Conservation (phyloP, 2,113 vertebrate genomes). For the Elephas maximus region DNA sequence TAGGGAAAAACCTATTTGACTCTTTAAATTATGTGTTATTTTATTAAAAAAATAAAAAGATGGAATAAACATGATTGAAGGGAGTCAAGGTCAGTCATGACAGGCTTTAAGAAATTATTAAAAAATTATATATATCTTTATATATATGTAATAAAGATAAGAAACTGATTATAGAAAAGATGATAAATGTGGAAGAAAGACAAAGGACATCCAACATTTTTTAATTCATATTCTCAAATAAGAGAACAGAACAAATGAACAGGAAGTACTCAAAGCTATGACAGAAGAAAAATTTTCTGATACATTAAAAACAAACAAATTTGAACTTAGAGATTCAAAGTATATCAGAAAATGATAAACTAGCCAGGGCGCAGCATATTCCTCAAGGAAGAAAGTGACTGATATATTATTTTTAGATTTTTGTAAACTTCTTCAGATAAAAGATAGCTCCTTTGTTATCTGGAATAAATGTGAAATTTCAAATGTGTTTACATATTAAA, state of each 20-base stretch:
- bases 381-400: not conserved
- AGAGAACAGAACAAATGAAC: not conserved
- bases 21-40: not conserved
- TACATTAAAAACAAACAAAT: not conserved
- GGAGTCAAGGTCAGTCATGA: not conserved
- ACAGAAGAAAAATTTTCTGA: not conserved
- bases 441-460: not conserved
- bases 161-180: not conserved
- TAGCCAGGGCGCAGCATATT: too few relatives aligned
- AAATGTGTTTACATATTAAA: slow-evolving; percentile 22
- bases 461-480: not conserved
- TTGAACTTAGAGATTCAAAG: not conserved
- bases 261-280: not conserved
- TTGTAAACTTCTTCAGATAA: not conserved
- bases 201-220: not conserved
- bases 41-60: not conserved
- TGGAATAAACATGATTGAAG: not conserved
- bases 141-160: not conserved
- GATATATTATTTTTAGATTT: slow-evolving; percentile 22
- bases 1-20: not conserved
- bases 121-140: not conserved
- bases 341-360: not conserved
- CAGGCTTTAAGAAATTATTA: not conserved
- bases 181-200: not conserved
- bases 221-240: not conserved